Evolutionary conservation across 2,113 vertebrate species (phyloP).

Genomic region (Eubucco bourcierii): DNA sequence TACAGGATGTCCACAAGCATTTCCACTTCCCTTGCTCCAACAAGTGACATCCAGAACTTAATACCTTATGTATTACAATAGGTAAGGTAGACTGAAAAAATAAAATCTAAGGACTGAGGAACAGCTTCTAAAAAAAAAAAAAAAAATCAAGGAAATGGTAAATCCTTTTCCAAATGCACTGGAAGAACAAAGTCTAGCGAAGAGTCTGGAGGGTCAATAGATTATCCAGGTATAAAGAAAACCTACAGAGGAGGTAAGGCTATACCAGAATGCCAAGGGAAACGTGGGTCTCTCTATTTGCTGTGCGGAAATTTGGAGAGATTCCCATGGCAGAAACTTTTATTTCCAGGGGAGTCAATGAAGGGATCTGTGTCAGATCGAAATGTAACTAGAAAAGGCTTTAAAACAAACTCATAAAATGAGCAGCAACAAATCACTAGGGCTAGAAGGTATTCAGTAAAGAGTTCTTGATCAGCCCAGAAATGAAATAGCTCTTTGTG

Average conservation of each 20-base stretch:
- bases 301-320: background rate
- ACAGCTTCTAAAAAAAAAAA: background rate
- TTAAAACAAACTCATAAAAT: background rate
- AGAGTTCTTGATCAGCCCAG: background rate
- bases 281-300: background rate
- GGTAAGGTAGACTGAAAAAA: background rate
- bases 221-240: background rate
- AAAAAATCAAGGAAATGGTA: background rate
- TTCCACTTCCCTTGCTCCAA: fast-evolving
- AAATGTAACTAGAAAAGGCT: background rate
- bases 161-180: background rate
- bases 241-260: background rate
- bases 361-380: background rate
- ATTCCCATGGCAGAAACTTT: background rate
- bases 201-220: background rate
- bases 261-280: background rate
- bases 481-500: background rate
- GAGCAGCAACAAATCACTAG: background rate
- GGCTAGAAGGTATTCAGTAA: background rate
- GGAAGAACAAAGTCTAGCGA: background rate
- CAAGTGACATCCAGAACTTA: background rate
- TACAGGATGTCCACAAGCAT: background rate
- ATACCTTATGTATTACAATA: background rate
- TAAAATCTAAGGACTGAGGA: background rate
- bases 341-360: background rate